Percentiles rank a stretch among this genome's conserved stretches.
Conservation (phyloP, 2,888 invertebrate genomes). For the Lasioglossum oenotherae region DNA sequence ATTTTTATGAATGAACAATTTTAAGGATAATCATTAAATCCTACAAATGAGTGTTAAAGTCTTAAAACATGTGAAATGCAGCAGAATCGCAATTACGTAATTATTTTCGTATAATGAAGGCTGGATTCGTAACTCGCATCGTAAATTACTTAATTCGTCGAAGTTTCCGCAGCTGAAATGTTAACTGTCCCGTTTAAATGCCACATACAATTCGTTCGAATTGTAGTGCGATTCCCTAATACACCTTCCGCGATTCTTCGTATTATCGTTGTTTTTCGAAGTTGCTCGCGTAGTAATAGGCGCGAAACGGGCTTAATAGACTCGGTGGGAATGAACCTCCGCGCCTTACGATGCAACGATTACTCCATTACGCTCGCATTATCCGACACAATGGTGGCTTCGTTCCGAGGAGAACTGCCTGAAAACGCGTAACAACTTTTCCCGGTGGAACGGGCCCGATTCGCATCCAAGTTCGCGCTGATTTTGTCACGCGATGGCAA, state of each 20-base stretch:
- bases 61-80: neutral
- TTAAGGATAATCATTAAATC: neutral
- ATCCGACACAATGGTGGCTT: slow-evolving; percentile 16
- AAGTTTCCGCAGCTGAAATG: neutral
- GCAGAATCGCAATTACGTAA: neutral
- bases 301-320: slow-evolving; percentile 11
- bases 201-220: neutral
- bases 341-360: slow-evolving; percentile 1
- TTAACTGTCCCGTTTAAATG: neutral
- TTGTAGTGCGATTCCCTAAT: neutral
- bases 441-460: neutral
- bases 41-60: neutral
- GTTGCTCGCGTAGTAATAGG: neutral
- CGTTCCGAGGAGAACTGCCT: neutral
- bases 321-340: neutral
- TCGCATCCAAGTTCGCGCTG: neutral
- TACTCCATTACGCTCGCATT: slow-evolving; percentile 18
- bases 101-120: neutral
- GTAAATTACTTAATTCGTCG: neutral
- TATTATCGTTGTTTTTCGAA: neutral
- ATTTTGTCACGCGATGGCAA: slow-evolving; percentile 2
- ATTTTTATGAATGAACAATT: neutral
- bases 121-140: neutral
- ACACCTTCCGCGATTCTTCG: neutral
- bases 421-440: slow-evolving; percentile 5